Evolutionary conservation across 2,797 vertebrate species (phyloP), one percentile per base, ranked within the genome.

Genomic region (Tarsius wallacei): DNA sequence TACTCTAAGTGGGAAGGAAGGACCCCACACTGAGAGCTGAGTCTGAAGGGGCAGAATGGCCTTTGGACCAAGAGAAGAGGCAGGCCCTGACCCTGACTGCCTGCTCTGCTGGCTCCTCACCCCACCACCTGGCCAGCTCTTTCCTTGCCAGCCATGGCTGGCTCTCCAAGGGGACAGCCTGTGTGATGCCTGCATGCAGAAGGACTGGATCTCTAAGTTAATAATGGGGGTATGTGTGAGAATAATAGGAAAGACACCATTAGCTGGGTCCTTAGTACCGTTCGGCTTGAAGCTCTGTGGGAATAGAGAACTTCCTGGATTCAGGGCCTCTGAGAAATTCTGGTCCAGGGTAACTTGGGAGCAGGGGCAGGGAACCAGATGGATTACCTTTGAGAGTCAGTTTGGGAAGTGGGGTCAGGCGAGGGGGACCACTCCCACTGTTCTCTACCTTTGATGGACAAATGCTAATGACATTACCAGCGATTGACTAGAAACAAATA

Each of bases 391-490:
- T 87, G 94, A 91, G 95, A 66, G 93, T 82, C 90, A 97, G 89
- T 97, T 96, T 97, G 81, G 96, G 85, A 86, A 95, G 57, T 12
- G 51, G 87, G 63, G 73, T 98, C 96, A 80, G 94, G 83, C 13
- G 73, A 94, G 51, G 80, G 93, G 91, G 90, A 90, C 49, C 87
- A 80, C 68, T 94, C 90, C 74, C 33, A 96, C 63, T 80, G 63
- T 70, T 93, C 63, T 93, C 85, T 97, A 96, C 80, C 76, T 94
- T 98, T 99, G 98, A 99, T 98, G 98, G 99, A 98, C 98, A 99
- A 99, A 99, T 99, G 99, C 98, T 99, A 99, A 99, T 99, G 98
- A 99, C 99, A 99, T 99, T 99, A 99, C 99, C 98, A 99, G 99
- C 98, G 97, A 99, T 99, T 99, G 99, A 99, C 99, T 98, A 98